Conservation (phyloP, 1,140 invertebrate species). For the Neuroterus valhalla region DNA sequence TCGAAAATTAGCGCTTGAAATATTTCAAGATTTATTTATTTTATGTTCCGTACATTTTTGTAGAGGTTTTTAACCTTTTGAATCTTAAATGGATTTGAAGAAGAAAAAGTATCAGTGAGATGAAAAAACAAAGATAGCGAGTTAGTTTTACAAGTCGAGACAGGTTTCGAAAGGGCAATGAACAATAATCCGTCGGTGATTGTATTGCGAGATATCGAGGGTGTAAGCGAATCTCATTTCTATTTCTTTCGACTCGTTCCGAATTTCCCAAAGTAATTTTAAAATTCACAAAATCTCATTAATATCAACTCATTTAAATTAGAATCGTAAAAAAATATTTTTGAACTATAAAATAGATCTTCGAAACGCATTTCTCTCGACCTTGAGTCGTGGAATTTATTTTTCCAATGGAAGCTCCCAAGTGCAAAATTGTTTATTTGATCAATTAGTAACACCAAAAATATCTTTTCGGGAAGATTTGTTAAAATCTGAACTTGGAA, state of each 20-base stretch:
- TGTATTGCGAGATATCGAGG: constrained; percentile 5
- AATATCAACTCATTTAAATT: not conserved
- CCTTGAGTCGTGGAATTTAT: not conserved
- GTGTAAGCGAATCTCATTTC: not conserved
- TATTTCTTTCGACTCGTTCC: not conserved
- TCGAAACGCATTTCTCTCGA: not conserved
- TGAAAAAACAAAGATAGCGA: not conserved
- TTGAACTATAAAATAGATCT: not conserved
- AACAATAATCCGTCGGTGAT: constrained; percentile 22
- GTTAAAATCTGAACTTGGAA: not conserved
- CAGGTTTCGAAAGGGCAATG: constrained; percentile 23
- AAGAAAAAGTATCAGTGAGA: not conserved
- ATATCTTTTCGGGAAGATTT: constrained; percentile 4
- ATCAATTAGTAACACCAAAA: not conserved
- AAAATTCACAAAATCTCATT: not conserved
- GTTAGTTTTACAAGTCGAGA: not conserved
- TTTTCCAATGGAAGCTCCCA: not conserved
- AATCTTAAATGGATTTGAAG: not conserved
- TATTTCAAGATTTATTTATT: too few relatives aligned
- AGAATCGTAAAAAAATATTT: not conserved
- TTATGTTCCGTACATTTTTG: too few relatives aligned
- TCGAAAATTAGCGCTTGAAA: too few relatives aligned
- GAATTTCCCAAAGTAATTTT: not conserved
- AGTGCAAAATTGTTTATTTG: constrained; percentile 2
- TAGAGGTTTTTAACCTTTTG: too few relatives aligned